Evolutionary conservation across 2,888 invertebrate species (phyloP).

Genomic region (Elysia crispata): DNA sequence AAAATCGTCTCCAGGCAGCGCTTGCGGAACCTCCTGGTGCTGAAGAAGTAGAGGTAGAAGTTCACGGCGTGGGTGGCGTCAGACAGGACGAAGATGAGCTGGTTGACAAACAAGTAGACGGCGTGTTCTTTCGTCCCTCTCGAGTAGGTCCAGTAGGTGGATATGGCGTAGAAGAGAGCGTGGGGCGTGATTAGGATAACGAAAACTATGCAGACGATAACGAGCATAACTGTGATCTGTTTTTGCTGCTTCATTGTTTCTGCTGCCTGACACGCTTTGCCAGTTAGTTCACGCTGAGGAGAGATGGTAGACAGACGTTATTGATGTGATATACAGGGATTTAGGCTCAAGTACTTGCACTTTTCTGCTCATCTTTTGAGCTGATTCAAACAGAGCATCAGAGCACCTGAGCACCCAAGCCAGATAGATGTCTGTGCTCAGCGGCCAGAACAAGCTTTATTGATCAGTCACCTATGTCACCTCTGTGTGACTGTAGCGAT

Average conservation of each 20-base stretch:
- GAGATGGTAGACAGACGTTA: background rate
- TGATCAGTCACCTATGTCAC: no score
- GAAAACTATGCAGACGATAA: slow-evolving; percentile 64
- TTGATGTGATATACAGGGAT: no score
- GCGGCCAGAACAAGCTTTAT: no score
- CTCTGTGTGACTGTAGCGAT: no score
- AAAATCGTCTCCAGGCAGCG: slow-evolving; percentile 51
- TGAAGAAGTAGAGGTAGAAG: slow-evolving; percentile 54
- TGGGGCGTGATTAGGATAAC: slow-evolving; percentile 65
- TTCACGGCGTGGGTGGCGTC: slow-evolving; percentile 53
- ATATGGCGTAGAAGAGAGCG: slow-evolving; percentile 63
- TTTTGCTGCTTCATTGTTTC: slow-evolving; percentile 62
- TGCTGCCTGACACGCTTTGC: slow-evolving; percentile 50
- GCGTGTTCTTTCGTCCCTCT: slow-evolving; percentile 54
- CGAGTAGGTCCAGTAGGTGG: slow-evolving; percentile 59
- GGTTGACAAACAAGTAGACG: slow-evolving; percentile 54
- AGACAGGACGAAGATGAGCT: slow-evolving; percentile 45
- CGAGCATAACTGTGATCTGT: slow-evolving; percentile 68
- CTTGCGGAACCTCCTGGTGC: slow-evolving; percentile 50
- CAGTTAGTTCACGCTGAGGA: slow-evolving; percentile 33
- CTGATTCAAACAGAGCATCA: no score
- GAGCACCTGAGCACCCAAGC: no score
- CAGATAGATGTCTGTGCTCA: no score
- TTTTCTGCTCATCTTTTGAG: no score
- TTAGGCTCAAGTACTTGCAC: no score